Evolutionary conservation across 1,140 invertebrate species (phyloP), one percentile per base, ranked within the genome.

Genomic region (Danaus melanippus): DNA sequence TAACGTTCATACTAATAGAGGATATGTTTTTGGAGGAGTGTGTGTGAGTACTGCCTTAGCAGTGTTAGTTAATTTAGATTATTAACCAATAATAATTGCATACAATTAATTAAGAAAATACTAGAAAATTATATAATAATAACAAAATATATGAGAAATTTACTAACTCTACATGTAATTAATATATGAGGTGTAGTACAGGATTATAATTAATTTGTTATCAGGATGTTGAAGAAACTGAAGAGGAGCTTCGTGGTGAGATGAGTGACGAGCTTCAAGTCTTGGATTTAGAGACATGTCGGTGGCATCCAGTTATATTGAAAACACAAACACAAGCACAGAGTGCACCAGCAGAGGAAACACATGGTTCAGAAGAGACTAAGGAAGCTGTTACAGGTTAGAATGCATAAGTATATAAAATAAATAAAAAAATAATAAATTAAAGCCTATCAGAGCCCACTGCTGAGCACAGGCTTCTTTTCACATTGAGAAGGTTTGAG

Each of bases 181-280:
- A n/a, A n/a, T n/a, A n/a, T n/a, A n/a, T n/a, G n/a, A n/a, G n/a
- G n/a, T n/a, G n/a, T n/a, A 1, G 3, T 50, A 9, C n/a, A 10
- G n/a, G 39, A 11, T 12, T 56, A 3, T 81, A 45, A 74, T 52
- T 69, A 32, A 32, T 32, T 32, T 32, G 21, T 74, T 94, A 89
- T 93, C 91, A 92, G 89, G 95, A 95, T 68, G 90, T 94, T 50
- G 92, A 96, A 69, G 92, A 95, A 59, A 91, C 93, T 53, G 93
- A 95, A 56, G 96, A 97, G 79, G 90, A 93, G 59, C 76, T 97
- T 0, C 82, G 88, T 42, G 93, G 95, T 2, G 91, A 90, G 46
- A 97, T 97, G 86, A 95, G 90, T 58, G 95, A 97, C 77, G 95
- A 97, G 56, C 76, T 97, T 8, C 89, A 92, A 56, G 87, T 89